These are phyloP conservation scores for Psococerastis gibbosa DNA, from an alignment of 2,888 invertebrate genomes.

Conservation along the genomic window DNA sequence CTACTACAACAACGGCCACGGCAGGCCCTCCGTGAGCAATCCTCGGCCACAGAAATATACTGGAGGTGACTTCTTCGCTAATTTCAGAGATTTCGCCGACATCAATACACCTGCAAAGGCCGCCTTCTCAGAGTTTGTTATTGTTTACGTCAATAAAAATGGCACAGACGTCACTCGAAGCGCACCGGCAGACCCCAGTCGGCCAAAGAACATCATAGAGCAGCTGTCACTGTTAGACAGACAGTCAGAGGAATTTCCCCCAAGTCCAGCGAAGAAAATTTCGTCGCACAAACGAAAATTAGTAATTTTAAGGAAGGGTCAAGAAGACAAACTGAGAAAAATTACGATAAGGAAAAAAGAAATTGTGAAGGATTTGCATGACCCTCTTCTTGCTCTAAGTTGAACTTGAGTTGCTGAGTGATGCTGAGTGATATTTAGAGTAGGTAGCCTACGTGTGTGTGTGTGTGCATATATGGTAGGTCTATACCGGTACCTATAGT, in stretches of 20 bases:
- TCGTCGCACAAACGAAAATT: slow-evolving; percentile 48
- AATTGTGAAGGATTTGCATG: slow-evolving; percentile 35
- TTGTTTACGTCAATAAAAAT: slow-evolving; percentile 69
- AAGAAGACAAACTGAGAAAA: slow-evolving; percentile 21
- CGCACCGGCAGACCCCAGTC: slow-evolving; percentile 23
- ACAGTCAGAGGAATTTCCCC: background rate
- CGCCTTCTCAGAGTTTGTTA: slow-evolving; percentile 64
- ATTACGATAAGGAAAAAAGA: slow-evolving; percentile 10
- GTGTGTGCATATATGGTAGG: too few species aligned
- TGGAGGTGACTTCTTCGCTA: slow-evolving; percentile 60
- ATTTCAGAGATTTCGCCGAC: slow-evolving; percentile 79
- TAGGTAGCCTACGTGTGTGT: too few species aligned
- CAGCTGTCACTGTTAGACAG: slow-evolving; percentile 50
- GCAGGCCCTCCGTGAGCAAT: slow-evolving; percentile 46
- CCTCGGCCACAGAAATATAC: slow-evolving; percentile 52
- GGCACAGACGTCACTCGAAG: slow-evolving; percentile 30
- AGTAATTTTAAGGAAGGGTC: slow-evolving; percentile 30
- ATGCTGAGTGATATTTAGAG: too few species aligned
- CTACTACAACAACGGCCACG: slow-evolving; percentile 47
- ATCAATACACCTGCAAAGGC: slow-evolving; percentile 66
- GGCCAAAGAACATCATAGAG: slow-evolving; percentile 70
- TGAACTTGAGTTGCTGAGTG: too few species aligned
- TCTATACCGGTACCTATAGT: too few species aligned
- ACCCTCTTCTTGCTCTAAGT: slow-evolving; percentile 47
- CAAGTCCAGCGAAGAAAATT: slow-evolving; percentile 22